These are phyloP conservation scores for Piaya cayana DNA, from an alignment of 2,113 vertebrate species.

Conservation along the genomic window DNA sequence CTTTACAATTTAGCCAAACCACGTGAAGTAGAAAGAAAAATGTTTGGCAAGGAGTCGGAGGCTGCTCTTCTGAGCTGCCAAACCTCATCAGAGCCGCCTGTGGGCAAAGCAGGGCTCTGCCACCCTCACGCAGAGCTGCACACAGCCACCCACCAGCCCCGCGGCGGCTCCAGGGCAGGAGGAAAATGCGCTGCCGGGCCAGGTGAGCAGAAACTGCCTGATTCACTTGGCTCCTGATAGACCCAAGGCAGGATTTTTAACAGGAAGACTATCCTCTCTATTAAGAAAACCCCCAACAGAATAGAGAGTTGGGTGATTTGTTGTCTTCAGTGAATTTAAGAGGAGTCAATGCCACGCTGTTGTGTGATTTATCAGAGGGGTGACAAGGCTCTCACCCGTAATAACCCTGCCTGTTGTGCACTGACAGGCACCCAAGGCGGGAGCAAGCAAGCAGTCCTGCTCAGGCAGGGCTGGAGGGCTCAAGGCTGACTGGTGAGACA, in stretches of 20 bases:
- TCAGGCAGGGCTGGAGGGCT: neutral
- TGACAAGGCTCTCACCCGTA: constrained; percentile 34
- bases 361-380: neutral
- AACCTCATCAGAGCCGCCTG: constrained; percentile 39
- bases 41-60: neutral
- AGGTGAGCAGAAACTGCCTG: neutral
- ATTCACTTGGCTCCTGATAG: fast-evolving
- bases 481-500: neutral
- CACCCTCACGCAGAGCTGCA: neutral
- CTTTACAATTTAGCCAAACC: neutral
- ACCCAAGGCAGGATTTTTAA: neutral
- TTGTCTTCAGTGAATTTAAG: neutral
- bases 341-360: fast-evolving
- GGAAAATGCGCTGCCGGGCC: neutral
- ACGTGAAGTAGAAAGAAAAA: neutral
- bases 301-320: neutral
- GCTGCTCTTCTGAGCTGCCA: constrained; percentile 32
- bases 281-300: neutral
- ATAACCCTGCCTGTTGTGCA: neutral
- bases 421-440: constrained; percentile 34
- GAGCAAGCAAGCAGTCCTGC: fast-evolving
- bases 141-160: neutral
- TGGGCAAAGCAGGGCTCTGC: neutral
- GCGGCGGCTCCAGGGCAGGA: neutral
- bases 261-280: neutral